Conservation (phyloP, 2,888 invertebrate species). For the Phaedon cochleariae region DNA sequence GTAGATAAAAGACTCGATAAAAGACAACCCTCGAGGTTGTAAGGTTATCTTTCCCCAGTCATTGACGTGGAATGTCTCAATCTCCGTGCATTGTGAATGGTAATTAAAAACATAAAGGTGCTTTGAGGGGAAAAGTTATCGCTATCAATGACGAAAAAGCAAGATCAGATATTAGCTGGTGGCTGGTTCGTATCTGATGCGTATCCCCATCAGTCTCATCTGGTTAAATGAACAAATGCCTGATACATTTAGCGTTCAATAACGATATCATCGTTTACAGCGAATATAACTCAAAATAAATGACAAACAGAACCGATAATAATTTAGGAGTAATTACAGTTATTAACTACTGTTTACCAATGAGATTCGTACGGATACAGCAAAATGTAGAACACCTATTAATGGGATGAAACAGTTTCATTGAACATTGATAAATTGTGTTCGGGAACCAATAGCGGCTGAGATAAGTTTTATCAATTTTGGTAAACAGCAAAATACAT, state of each 20-base stretch:
- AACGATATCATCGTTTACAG: conserved; percentile 40
- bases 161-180: background rate
- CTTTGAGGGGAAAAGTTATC: background rate
- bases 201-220: background rate
- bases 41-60: conserved; percentile 42
- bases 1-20: too few species aligned
- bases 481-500: conserved; percentile 2
- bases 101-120: conserved; percentile 1
- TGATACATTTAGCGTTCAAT: conserved; percentile 19
- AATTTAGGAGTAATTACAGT: conserved; percentile 44
- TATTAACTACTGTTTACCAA: conserved; percentile 45
- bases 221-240: background rate
- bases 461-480: conserved; percentile 23
- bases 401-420: conserved; percentile 19
- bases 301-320: conserved; percentile 43
- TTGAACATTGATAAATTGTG: conserved; percentile 27
- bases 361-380: conserved; percentile 35
- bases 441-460: conserved; percentile 17
- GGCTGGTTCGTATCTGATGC: background rate
- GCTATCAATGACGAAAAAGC: too few species aligned
- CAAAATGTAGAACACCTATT: conserved; percentile 30
- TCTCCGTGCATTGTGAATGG: conserved; percentile 13
- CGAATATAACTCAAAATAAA: conserved; percentile 41
- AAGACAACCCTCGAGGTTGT: conserved; percentile 39
- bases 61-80: conserved; percentile 37